Percentiles rank a stretch among this genome's conserved stretches.
Conservation (phyloP, 1,140 invertebrate species). For the Riptortus pedestris region DNA sequence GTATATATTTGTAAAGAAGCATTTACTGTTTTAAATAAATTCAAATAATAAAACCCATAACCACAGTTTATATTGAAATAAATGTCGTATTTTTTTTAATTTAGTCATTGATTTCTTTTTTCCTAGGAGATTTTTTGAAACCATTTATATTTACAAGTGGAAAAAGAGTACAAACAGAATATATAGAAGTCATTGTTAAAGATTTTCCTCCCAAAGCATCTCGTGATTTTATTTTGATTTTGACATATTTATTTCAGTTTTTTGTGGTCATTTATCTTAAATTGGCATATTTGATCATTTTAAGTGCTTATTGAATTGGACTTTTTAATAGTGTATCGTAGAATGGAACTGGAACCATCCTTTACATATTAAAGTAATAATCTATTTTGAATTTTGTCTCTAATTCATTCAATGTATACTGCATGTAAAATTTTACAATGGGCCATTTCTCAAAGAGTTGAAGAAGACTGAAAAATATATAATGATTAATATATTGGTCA, state of each 20-base stretch:
- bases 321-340: not conserved
- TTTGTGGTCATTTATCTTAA: not conserved
- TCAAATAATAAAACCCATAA: not conserved
- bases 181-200: not conserved
- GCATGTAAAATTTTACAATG: not conserved
- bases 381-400: not conserved
- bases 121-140: not conserved
- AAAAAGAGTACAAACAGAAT: not conserved
- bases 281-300: not conserved
- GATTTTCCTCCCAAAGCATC: too few species aligned
- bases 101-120: not conserved
- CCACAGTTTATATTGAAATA: not conserved
- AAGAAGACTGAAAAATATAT: not conserved
- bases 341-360: not conserved
- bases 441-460: not conserved
- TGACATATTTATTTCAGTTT: too few species aligned
- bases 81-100: not conserved
- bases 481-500: not conserved
- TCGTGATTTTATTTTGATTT: too few species aligned
- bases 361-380: not conserved
- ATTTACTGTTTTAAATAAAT: conserved; percentile 10
- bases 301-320: not conserved
- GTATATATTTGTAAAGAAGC: conserved; percentile 7
- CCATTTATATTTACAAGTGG: not conserved
- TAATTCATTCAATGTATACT: not conserved